phyloP scores from a whole-genome alignment of 2,113 vertebrate genomes.

The rat (Rattus norvegicus) region DNA sequence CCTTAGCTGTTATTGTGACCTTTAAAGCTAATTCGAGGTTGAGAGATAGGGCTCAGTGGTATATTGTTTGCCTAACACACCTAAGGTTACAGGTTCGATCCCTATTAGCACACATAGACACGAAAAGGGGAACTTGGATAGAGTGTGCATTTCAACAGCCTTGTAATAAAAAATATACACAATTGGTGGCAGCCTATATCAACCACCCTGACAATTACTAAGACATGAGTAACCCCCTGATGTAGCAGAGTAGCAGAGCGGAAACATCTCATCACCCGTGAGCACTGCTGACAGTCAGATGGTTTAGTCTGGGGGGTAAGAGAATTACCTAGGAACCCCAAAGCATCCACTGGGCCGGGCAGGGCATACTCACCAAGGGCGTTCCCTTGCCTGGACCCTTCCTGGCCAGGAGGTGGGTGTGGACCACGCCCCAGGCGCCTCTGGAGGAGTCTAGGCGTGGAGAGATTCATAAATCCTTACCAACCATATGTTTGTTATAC shows the following conservation, averaged over 20 bases:
- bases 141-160: not conserved
- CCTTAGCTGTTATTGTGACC: not conserved
- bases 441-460: not conserved
- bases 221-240: not conserved
- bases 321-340: not conserved
- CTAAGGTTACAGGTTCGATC: not conserved
- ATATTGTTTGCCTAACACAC: not conserved
- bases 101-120: not conserved
- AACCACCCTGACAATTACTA: not conserved
- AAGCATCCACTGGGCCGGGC: not conserved
- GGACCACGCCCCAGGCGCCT: not conserved
- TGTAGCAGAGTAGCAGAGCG: not conserved
- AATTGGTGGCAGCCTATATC: not conserved
- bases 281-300: not conserved
- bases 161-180: not conserved
- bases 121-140: not conserved
- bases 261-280: not conserved
- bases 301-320: not conserved
- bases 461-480: constrained; percentile 7
- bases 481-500: not conserved
- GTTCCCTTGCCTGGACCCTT: not conserved
- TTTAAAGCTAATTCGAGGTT: not conserved
- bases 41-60: not conserved
- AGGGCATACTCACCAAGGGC: not conserved
- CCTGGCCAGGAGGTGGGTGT: not conserved